These are phyloP conservation scores for Hippoglossus stenolepis DNA, from an alignment of 2,113 vertebrate species.

Conservation along the genomic window DNA sequence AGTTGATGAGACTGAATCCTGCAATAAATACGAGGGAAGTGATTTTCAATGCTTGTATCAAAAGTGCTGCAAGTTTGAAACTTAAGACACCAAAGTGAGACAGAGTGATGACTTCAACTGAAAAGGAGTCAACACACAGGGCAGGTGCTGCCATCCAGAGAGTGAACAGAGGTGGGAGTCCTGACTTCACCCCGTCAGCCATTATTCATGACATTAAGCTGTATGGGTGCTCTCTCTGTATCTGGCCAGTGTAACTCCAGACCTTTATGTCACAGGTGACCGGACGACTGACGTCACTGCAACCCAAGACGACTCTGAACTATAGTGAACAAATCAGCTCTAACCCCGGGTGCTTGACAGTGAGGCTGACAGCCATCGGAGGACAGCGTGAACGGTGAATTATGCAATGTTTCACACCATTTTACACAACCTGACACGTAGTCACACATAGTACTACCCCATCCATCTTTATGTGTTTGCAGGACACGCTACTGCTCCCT, in stretches of 20 bases:
- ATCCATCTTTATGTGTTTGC: slow-evolving; percentile 14
- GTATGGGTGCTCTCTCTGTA: slow-evolving; percentile 34
- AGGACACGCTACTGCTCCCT: slow-evolving; percentile 33
- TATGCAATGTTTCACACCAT: not conserved
- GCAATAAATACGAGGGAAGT: no score
- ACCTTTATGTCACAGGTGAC: slow-evolving; percentile 47
- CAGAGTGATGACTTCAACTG: not conserved
- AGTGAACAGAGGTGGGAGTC: not conserved
- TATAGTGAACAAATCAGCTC: slow-evolving; percentile 22
- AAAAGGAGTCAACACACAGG: not conserved
- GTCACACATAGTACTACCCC: slow-evolving; percentile 16
- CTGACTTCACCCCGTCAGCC: slow-evolving; percentile 46
- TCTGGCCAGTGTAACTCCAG: slow-evolving; percentile 58
- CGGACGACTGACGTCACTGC: slow-evolving; percentile 39
- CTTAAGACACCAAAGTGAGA: not conserved
- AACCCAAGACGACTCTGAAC: slow-evolving; percentile 30
- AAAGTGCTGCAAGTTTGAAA: no score
- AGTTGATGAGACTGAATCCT: no score
- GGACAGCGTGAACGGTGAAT: not conserved
- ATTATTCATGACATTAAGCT: slow-evolving; percentile 62
- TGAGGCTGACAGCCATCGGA: no score
- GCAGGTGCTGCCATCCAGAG: slow-evolving; percentile 2
- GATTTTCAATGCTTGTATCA: no score
- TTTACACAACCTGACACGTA: not conserved
- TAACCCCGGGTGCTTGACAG: not conserved